Evolutionary conservation across 1,140 invertebrate species (phyloP).

Genomic region (Eulimnadia texana): DNA sequence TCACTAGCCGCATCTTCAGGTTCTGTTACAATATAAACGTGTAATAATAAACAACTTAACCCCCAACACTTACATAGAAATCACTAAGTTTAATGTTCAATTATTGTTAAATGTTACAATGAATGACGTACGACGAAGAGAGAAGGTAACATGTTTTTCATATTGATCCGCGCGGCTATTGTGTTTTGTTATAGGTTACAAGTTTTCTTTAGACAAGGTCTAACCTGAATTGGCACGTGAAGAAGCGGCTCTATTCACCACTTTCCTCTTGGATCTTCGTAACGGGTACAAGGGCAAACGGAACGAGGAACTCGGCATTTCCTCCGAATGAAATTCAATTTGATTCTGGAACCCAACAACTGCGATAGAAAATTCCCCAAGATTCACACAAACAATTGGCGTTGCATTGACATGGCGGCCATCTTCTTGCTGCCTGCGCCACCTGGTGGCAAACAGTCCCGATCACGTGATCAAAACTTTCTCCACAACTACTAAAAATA

Average conservation of each 20-base stretch:
- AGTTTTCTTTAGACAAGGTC: too few species aligned
- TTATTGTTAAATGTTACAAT: not conserved
- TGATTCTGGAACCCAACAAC: not conserved
- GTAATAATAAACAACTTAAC: not conserved
- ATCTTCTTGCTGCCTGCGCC: too few species aligned
- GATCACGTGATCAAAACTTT: too few species aligned
- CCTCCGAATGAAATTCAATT: not conserved
- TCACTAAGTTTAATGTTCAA: not conserved
- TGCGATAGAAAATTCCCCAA: not conserved
- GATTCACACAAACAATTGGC: not conserved
- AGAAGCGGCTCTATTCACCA: slow-evolving; percentile 10
- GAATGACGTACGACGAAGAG: not conserved
- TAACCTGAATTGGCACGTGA: slow-evolving; percentile 2
- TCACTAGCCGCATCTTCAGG: not conserved
- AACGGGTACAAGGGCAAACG: slow-evolving; percentile 10
- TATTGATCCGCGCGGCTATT: not conserved
- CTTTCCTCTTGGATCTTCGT: slow-evolving; percentile 15
- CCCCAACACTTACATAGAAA: not conserved
- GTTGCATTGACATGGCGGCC: not conserved
- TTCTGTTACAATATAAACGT: not conserved
- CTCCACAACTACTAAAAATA: too few species aligned
- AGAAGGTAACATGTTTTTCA: too few species aligned
- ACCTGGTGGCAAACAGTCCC: too few species aligned
- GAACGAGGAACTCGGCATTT: slow-evolving; percentile 15
- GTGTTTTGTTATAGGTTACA: too few species aligned